phyloP scores from a whole-genome alignment of 2,888 invertebrate species.

The Lymantria dispar region DNA sequence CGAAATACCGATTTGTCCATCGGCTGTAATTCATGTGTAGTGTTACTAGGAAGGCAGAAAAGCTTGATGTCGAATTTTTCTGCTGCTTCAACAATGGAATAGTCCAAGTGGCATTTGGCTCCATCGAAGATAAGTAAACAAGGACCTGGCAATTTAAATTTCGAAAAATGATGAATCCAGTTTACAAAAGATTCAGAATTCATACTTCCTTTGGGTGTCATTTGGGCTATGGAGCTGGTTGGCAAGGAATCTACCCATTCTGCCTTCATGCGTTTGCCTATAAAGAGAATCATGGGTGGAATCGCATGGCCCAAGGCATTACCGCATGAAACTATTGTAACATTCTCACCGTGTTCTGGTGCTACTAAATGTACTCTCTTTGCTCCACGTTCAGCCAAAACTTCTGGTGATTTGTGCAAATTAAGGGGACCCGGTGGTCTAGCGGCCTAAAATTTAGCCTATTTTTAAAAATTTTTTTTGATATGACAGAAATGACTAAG shows the following conservation, averaged over 20 bases:
- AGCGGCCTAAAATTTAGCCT: too few species aligned
- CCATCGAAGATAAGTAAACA: conserved; percentile 4
- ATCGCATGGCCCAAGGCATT: background rate
- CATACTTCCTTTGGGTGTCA: conserved; percentile 14
- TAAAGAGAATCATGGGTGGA: conserved; percentile 1
- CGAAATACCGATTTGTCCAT: conserved; percentile 35
- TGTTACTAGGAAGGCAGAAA: conserved; percentile 49
- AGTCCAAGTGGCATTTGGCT: conserved; percentile 2
- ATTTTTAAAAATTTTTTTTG: too few species aligned
- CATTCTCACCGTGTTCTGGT: background rate
- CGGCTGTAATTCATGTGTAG: conserved; percentile 48
- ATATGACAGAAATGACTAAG: too few species aligned
- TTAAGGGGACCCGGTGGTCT: too few species aligned
- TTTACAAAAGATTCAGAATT: conserved; percentile 3
- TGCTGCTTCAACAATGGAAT: background rate
- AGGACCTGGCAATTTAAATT: background rate
- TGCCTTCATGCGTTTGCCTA: conserved; percentile 2
- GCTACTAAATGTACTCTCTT: conserved; percentile 7
- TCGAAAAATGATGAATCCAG: background rate
- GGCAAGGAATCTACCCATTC: conserved; percentile 7
- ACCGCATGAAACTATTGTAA: too few species aligned
- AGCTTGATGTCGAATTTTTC: conserved; percentile 10
- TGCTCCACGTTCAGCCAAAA: conserved; percentile 17
- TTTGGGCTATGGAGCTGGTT: conserved; percentile 8
- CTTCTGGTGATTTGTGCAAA: conserved; percentile 16